These are phyloP conservation scores for Brachionus rubens DNA, from an alignment of 1,140 invertebrate species.

Conservation along the genomic window DNA sequence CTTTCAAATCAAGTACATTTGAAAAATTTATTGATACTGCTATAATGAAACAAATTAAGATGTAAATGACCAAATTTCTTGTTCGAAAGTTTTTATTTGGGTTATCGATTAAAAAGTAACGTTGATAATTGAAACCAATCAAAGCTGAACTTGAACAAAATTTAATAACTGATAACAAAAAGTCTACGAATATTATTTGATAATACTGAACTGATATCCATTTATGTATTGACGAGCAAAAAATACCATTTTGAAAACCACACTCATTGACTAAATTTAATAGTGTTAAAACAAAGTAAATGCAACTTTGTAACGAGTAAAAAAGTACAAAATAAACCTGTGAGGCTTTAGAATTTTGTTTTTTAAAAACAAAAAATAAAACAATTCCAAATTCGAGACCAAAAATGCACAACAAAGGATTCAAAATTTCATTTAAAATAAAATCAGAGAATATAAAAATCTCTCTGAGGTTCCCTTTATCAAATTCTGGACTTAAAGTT, in stretches of 20 bases:
- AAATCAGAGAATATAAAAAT: background rate
- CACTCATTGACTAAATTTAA: background rate
- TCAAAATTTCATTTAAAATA: background rate
- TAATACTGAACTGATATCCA: background rate
- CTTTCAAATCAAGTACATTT: no score
- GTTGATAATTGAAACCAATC: background rate
- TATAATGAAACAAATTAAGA: no score
- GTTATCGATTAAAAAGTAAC: no score
- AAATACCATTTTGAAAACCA: background rate
- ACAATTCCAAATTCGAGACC: background rate
- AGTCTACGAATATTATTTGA: background rate
- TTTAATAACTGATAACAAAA: background rate
- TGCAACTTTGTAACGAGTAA: background rate
- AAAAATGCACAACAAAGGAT: background rate
- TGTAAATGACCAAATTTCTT: no score
- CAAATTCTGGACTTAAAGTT: background rate
- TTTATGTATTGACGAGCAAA: background rate
- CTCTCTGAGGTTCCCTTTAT: background rate
- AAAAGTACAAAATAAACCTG: background rate
- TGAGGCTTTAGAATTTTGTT: background rate
- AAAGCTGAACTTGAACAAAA: background rate
- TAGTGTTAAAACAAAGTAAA: conserved; percentile 10
- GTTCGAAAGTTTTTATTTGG: no score
- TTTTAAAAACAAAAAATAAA: background rate
- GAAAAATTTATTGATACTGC: no score